phyloP scores from a whole-genome alignment of 1,140 invertebrate species.

The Hetaerina americana region DNA sequence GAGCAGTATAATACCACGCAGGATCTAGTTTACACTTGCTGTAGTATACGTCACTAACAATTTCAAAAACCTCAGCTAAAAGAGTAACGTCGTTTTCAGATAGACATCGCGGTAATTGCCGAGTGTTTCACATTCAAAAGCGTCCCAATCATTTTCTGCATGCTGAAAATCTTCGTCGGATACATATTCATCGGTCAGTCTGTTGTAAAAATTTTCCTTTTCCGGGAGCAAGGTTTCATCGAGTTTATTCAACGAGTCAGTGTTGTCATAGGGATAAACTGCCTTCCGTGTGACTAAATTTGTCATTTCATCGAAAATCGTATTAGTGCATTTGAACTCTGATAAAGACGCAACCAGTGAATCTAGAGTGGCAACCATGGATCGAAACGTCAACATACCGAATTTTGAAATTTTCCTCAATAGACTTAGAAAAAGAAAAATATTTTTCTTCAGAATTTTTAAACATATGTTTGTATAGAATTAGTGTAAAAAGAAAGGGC shows the following conservation, averaged over 20 bases:
- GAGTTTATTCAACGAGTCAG: conserved; percentile 21
- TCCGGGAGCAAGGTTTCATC: conserved; percentile 23
- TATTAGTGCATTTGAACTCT: conserved; percentile 2
- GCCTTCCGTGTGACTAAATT: conserved; percentile 19
- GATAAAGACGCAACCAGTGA: conserved; percentile 15
- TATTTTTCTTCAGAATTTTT: neutral
- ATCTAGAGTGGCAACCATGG: conserved; percentile 19
- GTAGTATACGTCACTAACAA: neutral
- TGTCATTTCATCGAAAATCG: conserved; percentile 10
- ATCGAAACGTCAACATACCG: conserved; percentile 23
- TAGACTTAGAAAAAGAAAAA: neutral
- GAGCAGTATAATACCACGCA: neutral
- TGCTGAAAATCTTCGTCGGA: conserved; percentile 27
- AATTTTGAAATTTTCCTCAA: neutral
- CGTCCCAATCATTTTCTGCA: conserved; percentile 28
- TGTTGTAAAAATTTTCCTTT: conserved; percentile 25
- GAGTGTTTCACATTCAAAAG: conserved; percentile 26
- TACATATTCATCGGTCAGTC: conserved; percentile 22
- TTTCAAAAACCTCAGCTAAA: neutral
- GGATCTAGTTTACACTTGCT: neutral
- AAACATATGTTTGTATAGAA: no score
- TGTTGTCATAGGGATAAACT: conserved; percentile 23
- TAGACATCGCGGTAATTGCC: conserved; percentile 28
- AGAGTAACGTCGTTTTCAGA: neutral
- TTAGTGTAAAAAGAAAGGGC: no score